Conservation (phyloP, 2,113 vertebrate species). For the Actenoides hombroni region DNA sequence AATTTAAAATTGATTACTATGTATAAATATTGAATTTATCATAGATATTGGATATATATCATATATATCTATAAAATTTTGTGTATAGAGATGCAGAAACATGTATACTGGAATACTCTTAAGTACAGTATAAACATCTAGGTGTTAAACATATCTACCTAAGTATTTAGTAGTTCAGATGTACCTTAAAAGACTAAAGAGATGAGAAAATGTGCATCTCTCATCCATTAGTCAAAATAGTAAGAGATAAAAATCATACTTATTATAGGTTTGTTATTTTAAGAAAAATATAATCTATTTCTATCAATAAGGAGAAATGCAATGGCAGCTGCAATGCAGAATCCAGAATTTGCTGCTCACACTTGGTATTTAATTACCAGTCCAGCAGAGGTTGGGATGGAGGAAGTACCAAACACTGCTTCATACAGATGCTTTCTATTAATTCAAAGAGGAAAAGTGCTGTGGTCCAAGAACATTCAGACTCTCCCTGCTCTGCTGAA, state of each 20-base stretch:
- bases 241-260: background rate
- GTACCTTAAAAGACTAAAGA: background rate
- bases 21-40: background rate
- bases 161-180: background rate
- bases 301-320: slow-evolving; percentile 15
- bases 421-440: slow-evolving; percentile 53
- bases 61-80: background rate
- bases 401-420: slow-evolving; percentile 63
- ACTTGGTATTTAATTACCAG: slow-evolving; percentile 63
- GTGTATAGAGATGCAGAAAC: background rate
- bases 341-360: slow-evolving; percentile 43
- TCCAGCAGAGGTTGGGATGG: slow-evolving; percentile 64
- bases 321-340: slow-evolving; percentile 27
- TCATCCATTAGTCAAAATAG: background rate
- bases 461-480: slow-evolving; percentile 60
- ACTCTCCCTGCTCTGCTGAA: slow-evolving; percentile 65
- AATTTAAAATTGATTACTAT: background rate
- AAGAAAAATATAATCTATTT: background rate
- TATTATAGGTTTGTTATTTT: background rate
- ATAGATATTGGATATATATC: background rate
- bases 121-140: background rate
- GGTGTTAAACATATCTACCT: background rate
- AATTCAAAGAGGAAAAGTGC: slow-evolving; percentile 65
- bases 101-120: background rate
- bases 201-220: slow-evolving; percentile 30